Evolutionary conservation across 2,113 vertebrate genomes (phyloP).

Genomic region (Hemichromis elongatus): DNA sequence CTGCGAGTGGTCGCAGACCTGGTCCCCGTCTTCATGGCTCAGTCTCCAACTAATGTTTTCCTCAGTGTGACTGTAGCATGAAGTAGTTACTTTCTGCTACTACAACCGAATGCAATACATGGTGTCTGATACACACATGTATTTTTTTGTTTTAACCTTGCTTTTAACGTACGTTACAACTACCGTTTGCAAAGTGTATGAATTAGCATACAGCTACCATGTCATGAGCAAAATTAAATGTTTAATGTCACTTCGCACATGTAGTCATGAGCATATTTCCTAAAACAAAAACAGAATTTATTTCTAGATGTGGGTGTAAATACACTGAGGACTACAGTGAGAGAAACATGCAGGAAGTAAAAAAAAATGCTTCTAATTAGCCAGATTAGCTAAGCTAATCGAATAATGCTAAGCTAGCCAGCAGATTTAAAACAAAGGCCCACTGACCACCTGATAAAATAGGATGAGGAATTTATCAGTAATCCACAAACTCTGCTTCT

Average conservation of each 20-base stretch:
- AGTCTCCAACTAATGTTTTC: not conserved
- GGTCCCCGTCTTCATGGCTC: too few species aligned
- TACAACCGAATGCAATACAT: not conserved
- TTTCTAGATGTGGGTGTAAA: not conserved
- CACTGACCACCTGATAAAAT: not conserved
- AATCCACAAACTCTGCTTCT: not conserved
- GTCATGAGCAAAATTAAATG: not conserved
- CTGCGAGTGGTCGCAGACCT: not conserved
- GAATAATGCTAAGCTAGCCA: not conserved
- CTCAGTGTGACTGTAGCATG: not conserved
- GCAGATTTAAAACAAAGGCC: not conserved
- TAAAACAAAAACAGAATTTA: not conserved
- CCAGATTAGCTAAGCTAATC: not conserved
- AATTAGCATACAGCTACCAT: not conserved
- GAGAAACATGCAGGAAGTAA: not conserved
- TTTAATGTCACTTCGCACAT: not conserved
- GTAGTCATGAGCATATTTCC: not conserved
- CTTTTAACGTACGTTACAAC: not conserved
- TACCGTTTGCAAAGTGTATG: not conserved
- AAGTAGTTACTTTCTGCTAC: not conserved
- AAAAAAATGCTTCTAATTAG: not conserved
- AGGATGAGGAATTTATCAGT: not conserved
- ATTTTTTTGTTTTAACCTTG: not conserved
- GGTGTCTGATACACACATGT: not conserved
- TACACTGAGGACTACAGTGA: not conserved